Evolutionary conservation across 2,797 vertebrate genomes (phyloP).

Genomic region (Pseudopleuronectes americanus): DNA sequence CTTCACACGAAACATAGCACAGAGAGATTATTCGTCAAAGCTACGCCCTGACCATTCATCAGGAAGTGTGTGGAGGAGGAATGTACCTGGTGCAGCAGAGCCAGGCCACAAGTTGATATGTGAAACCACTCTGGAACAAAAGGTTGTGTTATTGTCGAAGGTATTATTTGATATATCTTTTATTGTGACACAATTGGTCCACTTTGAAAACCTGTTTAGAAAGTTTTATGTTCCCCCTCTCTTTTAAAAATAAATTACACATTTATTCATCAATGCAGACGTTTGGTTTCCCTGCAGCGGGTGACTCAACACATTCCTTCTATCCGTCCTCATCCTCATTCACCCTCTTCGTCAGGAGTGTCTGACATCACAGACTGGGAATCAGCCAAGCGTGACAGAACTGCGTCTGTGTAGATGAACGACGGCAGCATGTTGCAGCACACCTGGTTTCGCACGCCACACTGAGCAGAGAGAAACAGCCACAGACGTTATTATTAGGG

Average conservation of each 20-base stretch:
- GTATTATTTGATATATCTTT: background rate
- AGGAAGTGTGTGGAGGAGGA: conserved; percentile 16
- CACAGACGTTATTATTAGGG: background rate
- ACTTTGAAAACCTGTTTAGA: background rate
- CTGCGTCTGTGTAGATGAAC: background rate
- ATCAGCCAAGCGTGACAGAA: conserved; percentile 41
- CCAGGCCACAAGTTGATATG: conserved; percentile 1
- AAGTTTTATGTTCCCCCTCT: background rate
- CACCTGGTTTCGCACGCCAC: conserved; percentile 25
- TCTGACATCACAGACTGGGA: conserved; percentile 63
- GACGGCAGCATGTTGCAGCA: conserved; percentile 1
- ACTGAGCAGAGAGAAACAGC: background rate
- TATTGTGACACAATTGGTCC: too few species aligned
- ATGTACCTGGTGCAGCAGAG: conserved; percentile 24
- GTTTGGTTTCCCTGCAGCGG: background rate
- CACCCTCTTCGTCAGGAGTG: conserved; percentile 32
- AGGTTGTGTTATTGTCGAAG: background rate
- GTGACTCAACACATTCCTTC: conserved; percentile 41
- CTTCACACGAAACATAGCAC: background rate
- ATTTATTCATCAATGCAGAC: background rate
- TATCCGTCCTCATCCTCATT: conserved; percentile 30
- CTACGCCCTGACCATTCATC: background rate
- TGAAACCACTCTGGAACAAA: background rate
- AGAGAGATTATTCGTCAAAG: conserved; percentile 5
- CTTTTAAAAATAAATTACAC: background rate